Conservation (phyloP, 2,113 vertebrate species). For the Gobius niger region DNA sequence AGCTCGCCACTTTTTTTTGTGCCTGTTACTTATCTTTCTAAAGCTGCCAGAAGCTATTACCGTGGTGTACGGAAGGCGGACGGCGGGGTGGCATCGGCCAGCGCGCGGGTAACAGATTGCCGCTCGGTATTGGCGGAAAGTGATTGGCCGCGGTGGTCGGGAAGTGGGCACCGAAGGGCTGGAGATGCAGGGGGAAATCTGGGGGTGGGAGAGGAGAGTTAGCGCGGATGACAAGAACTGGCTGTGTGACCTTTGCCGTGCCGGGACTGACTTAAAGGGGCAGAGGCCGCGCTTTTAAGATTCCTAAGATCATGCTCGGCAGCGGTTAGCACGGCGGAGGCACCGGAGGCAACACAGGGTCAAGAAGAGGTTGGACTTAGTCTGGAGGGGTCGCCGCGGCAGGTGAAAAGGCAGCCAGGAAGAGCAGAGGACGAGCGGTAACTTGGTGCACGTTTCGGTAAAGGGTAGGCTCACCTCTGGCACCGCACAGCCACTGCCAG, state of each 20-base stretch:
- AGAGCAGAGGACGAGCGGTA: constrained; percentile 62
- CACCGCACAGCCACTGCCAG: constrained; percentile 43
- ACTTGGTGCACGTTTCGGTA: constrained; percentile 35
- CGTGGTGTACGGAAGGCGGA: constrained; percentile 92
- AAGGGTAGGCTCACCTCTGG: constrained; percentile 49
- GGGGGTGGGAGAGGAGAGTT: constrained; percentile 39
- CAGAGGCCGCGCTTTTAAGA: constrained; percentile 68
- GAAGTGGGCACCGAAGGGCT: constrained; percentile 85
- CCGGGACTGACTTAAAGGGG: constrained; percentile 74
- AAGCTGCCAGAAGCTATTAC: constrained; percentile 99
- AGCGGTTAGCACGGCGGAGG: constrained; percentile 58
- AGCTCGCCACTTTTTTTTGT: constrained; percentile 73
- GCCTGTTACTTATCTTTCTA: constrained; percentile 73
- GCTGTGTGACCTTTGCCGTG: constrained; percentile 78
- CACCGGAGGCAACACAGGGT: constrained; percentile 63
- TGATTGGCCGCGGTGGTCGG: constrained; percentile 91
- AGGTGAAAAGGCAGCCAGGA: constrained; percentile 50
- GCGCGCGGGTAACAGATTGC: constrained; percentile 98
- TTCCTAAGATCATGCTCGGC: constrained; percentile 75
- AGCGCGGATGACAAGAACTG: constrained; percentile 77
- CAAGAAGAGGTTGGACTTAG: constrained; percentile 60
- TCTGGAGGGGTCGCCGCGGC: constrained; percentile 38
- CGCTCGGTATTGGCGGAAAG: constrained; percentile 89
- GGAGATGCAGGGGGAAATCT: constrained; percentile 33
- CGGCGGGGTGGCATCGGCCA: constrained; percentile 92